These are phyloP conservation scores for Hirtodrosophila duncani DNA, from an alignment of 2,888 invertebrate genomes.

Conservation along the genomic window DNA sequence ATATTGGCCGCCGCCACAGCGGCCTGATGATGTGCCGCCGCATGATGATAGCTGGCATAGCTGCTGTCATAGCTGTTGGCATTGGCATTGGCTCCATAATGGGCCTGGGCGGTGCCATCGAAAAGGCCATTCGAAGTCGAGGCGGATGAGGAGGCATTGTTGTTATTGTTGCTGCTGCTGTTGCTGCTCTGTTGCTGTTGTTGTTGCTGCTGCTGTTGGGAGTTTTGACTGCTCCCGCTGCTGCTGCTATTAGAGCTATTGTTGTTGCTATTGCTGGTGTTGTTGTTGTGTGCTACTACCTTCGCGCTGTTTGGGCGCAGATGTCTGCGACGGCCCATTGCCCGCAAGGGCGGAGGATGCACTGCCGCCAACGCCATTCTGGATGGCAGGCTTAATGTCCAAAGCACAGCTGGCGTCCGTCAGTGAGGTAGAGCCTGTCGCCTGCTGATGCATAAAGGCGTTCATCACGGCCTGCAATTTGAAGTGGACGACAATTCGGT, in stretches of 20 bases:
- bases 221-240: conserved; percentile 57
- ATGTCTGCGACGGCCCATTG: conserved; percentile 70
- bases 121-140: conserved; percentile 68
- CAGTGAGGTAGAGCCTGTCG: conserved; percentile 79
- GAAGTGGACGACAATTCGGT: too few relatives aligned
- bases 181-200: conserved; percentile 57
- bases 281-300: conserved; percentile 81
- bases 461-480: conserved; percentile 87
- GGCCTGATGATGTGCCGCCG: conserved; percentile 75
- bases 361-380: conserved; percentile 71
- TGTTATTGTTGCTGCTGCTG: conserved; percentile 71
- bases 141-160: conserved; percentile 48
- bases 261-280: conserved; percentile 59
- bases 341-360: conserved; percentile 45
- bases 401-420: conserved; percentile 80
- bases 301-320: conserved; percentile 87
- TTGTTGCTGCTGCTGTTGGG: conserved; percentile 48
- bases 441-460: conserved; percentile 91
- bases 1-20: conserved; percentile 76
- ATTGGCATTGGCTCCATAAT: conserved; percentile 52
- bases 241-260: conserved; percentile 69
- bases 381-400: conserved; percentile 83
- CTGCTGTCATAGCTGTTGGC: conserved; percentile 65
- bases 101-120: conserved; percentile 71
- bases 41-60: conserved; percentile 75